phyloP scores from a whole-genome alignment of 1,140 invertebrate species.

The Ruditapes philippinarum region DNA sequence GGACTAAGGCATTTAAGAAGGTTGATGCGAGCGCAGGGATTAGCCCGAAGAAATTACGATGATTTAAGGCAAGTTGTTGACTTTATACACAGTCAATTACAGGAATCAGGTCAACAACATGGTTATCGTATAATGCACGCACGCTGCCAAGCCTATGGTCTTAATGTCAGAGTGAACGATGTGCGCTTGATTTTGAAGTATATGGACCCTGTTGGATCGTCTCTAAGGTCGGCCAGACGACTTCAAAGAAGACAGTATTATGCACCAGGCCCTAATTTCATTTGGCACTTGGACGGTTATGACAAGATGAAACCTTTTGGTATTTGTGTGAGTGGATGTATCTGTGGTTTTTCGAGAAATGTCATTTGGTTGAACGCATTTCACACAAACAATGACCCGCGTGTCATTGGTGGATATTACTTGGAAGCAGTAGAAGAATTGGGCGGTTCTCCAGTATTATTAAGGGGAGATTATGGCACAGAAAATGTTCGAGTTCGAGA shows the following conservation, averaged over 20 bases:
- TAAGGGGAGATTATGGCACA: slow-evolving; percentile 69
- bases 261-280: slow-evolving; percentile 77
- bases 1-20: slow-evolving; percentile 3
- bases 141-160: neutral
- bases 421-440: slow-evolving; percentile 66
- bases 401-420: slow-evolving; percentile 76
- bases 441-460: slow-evolving; percentile 50
- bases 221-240: neutral
- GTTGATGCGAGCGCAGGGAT: neutral
- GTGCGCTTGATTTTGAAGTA: slow-evolving; percentile 10
- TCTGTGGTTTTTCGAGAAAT: slow-evolving; percentile 81
- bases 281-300: slow-evolving; percentile 83
- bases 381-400: slow-evolving; percentile 77
- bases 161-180: neutral
- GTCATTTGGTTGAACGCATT: slow-evolving; percentile 81
- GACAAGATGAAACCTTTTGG: slow-evolving; percentile 84
- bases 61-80: neutral
- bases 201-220: neutral
- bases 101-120: slow-evolving; percentile 16
- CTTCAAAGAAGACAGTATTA: slow-evolving; percentile 72
- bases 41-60: neutral
- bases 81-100: slow-evolving; percentile 9
- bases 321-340: slow-evolving; percentile 79
- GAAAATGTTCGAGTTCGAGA: slow-evolving; percentile 68
- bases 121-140: slow-evolving; percentile 18